Conservation (phyloP, 2,888 invertebrate species). For the Dorcus parallelipipedus region DNA sequence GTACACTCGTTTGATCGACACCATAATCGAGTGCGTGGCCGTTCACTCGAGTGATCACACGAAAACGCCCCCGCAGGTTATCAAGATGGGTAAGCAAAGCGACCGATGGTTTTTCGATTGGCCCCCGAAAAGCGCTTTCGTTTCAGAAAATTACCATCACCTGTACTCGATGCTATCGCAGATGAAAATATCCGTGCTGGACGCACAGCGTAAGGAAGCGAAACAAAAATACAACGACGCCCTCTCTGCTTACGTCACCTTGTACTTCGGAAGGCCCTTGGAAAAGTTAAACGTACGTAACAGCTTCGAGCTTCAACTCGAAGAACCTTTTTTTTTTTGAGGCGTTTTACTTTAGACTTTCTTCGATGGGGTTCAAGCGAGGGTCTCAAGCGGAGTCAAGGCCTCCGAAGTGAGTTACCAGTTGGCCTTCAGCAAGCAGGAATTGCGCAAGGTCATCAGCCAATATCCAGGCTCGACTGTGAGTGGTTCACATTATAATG, state of each 20-base stretch:
- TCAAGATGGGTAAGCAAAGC: conserved; percentile 70
- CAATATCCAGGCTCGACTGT: conserved; percentile 80
- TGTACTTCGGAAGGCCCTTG: conserved; percentile 90
- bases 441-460: conserved; percentile 89
- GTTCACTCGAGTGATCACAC: conserved; percentile 78
- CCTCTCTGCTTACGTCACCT: conserved; percentile 85
- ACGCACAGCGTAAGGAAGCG: conserved; percentile 83
- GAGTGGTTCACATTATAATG: not conserved
- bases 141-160: conserved; percentile 90
- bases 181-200: conserved; percentile 85
- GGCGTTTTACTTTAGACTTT: conserved; percentile 65
- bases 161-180: conserved; percentile 83
- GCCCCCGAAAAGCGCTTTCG: not conserved
- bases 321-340: not conserved
- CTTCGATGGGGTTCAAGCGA: conserved; percentile 94
- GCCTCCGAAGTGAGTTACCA: conserved; percentile 98
- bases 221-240: conserved; percentile 89
- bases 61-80: conserved; percentile 89
- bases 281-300: conserved; percentile 81
- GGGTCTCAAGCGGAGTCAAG: conserved; percentile 91
- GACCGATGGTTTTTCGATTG: conserved; percentile 1
- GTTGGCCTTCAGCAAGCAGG: conserved; percentile 95
- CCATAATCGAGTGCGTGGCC: conserved; percentile 80
- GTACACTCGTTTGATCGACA: conserved; percentile 76
- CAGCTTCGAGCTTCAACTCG: not conserved